These are phyloP conservation scores for Tuberolachnus salignus DNA, from an alignment of 2,888 invertebrate genomes.

Conservation along the genomic window DNA sequence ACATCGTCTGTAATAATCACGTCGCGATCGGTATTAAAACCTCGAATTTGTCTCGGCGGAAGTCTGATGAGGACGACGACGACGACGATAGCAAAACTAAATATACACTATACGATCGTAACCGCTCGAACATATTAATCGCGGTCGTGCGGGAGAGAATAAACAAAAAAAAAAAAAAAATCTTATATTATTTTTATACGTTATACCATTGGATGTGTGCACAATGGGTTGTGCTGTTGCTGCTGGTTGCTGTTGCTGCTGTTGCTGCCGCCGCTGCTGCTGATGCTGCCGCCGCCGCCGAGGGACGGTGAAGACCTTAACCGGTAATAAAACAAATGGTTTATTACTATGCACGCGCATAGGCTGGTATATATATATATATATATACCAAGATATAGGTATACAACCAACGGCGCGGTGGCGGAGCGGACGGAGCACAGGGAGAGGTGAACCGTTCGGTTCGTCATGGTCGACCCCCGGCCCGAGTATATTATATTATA, in stretches of 20 bases:
- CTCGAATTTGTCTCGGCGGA: too few species aligned
- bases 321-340: constrained; percentile 41
- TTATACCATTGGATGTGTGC: background rate
- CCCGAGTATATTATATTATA: too few species aligned
- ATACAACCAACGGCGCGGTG: too few species aligned
- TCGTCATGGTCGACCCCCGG: constrained; percentile 50
- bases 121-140: background rate
- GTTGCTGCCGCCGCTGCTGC: background rate
- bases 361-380: background rate
- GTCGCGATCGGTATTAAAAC: too few species aligned
- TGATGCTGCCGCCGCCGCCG: background rate
- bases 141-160: constrained; percentile 3
- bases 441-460: constrained; percentile 22
- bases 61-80: too few species aligned
- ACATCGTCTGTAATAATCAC: too few species aligned
- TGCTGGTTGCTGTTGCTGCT: too few species aligned
- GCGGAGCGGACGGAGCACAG: background rate
- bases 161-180: too few species aligned
- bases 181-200: background rate
- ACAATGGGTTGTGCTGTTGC: background rate
- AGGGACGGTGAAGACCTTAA: background rate
- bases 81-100: too few species aligned
- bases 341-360: constrained; percentile 2
- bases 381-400: too few species aligned
- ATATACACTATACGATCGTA: too few species aligned